A percentile compares a stretch with the other conserved stretches of the same genome.
These are phyloP conservation scores for Geotrypetes seraphini DNA, from an alignment of 2,797 vertebrate species.

Conservation along the genomic window DNA sequence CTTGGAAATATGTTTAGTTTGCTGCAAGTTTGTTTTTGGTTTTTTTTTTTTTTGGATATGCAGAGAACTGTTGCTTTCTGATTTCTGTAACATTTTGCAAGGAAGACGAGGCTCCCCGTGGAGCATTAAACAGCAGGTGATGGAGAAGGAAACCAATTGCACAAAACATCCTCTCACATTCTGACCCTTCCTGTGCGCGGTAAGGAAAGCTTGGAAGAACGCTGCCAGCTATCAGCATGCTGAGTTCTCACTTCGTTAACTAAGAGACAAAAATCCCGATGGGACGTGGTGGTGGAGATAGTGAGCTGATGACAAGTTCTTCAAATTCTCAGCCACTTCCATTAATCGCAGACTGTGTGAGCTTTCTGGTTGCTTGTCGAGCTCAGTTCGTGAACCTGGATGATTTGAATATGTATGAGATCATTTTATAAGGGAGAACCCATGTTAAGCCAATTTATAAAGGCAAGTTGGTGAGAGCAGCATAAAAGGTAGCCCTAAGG, in stretches of 20 bases:
- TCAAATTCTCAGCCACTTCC: no score
- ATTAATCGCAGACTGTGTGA: not conserved
- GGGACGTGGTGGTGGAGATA: no score
- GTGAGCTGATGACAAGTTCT: no score
- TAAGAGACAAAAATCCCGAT: accelerated
- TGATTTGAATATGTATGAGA: not conserved
- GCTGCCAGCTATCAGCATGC: no score
- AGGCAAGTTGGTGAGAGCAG: no score
- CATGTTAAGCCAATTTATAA: no score
- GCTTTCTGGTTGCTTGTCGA: not conserved
- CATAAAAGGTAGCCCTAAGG: no score
- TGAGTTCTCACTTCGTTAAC: not conserved
- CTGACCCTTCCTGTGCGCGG: accelerated
- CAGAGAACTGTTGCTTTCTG: no score
- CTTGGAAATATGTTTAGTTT: not conserved
- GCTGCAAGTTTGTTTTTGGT: no score
- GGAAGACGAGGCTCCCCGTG: no score
- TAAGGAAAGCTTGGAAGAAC: not conserved
- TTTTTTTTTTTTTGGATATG: not conserved
- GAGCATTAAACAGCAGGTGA: not conserved
- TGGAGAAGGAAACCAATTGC: not conserved
- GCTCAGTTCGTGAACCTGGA: slow-evolving; percentile 2
- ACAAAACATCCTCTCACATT: not conserved
- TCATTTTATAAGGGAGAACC: no score
- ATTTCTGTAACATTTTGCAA: no score